Conservation (phyloP, 2,797 vertebrate species). For the Orestias chungarensis region DNA sequence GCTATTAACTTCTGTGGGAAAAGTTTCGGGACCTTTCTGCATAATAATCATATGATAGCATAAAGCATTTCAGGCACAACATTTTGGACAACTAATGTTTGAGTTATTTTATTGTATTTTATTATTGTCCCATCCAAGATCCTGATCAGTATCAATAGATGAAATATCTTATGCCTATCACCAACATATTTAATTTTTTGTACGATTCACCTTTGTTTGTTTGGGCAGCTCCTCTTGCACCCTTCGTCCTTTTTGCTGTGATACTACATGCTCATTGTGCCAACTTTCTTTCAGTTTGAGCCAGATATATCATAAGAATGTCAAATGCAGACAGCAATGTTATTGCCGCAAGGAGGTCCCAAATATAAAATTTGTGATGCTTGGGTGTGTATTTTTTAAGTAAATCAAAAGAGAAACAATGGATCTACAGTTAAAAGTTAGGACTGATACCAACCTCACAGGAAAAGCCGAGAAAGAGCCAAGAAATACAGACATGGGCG, state of each 20-base stretch:
- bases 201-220: not conserved
- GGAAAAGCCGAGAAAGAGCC: slow-evolving; percentile 19
- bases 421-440: slow-evolving; percentile 9
- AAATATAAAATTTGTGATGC: slow-evolving; percentile 20
- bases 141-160: not conserved
- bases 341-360: slow-evolving; percentile 28
- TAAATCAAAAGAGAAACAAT: not conserved
- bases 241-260: not conserved
- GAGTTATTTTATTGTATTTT: not conserved
- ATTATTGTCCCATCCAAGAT: not conserved
- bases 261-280: not conserved
- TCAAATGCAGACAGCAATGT: slow-evolving; percentile 4
- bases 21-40: not conserved
- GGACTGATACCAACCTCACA: slow-evolving; percentile 45
- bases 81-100: not conserved
- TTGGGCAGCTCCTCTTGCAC: not conserved
- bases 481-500: slow-evolving; percentile 36
- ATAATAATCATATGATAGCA: no score
- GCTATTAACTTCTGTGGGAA: slow-evolving; percentile 2
- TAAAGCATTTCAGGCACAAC: not conserved
- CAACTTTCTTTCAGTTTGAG: slow-evolving; percentile 5
- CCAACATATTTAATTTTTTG: not conserved
- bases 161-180: not conserved
- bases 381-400: not conserved
- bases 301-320: slow-evolving; percentile 4